These are phyloP conservation scores for Volucella inflata DNA, from an alignment of 2,888 invertebrate species.

Conservation along the genomic window DNA sequence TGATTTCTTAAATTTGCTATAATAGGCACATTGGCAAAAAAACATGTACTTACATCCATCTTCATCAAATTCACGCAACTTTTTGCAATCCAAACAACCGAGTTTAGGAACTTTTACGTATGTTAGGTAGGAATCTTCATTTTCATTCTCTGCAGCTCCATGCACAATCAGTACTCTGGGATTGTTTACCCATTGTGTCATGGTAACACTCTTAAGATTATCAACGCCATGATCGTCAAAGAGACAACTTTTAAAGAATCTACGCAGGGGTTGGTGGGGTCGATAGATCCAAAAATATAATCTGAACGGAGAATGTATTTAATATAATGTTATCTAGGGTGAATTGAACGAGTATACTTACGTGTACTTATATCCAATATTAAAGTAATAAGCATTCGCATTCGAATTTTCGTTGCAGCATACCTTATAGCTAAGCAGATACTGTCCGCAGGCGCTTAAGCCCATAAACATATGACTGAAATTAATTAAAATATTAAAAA, in stretches of 20 bases:
- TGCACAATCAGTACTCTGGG: conserved; percentile 86
- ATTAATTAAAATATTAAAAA: conserved; percentile 68
- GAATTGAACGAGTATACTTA: conserved; percentile 83
- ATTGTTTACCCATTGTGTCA: conserved; percentile 87
- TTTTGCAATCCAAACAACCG: conserved; percentile 87
- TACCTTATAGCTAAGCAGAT: conserved; percentile 92
- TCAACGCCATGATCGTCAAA: conserved; percentile 87
- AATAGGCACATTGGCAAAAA: neutral
- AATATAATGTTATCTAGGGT: neutral
- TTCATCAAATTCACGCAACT: conserved; percentile 83
- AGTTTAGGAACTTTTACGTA: conserved; percentile 86
- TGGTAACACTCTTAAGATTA: conserved; percentile 86
- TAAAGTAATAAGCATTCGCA: conserved; percentile 85
- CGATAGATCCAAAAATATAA: conserved; percentile 83
- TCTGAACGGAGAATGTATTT: conserved; percentile 71
- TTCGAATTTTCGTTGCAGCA: conserved; percentile 86
- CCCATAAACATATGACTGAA: conserved; percentile 96
- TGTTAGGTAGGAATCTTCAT: conserved; percentile 83
- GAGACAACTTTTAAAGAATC: conserved; percentile 85
- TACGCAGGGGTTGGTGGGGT: conserved; percentile 82
- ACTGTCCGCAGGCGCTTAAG: conserved; percentile 96
- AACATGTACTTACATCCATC: conserved; percentile 82
- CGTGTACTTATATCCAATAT: conserved; percentile 87
- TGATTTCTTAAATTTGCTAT: neutral
- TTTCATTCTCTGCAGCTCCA: conserved; percentile 84